Base-by-base conservation (phyloP, 2,113 vertebrate genomes). In the Lagopus muta region DNA sequence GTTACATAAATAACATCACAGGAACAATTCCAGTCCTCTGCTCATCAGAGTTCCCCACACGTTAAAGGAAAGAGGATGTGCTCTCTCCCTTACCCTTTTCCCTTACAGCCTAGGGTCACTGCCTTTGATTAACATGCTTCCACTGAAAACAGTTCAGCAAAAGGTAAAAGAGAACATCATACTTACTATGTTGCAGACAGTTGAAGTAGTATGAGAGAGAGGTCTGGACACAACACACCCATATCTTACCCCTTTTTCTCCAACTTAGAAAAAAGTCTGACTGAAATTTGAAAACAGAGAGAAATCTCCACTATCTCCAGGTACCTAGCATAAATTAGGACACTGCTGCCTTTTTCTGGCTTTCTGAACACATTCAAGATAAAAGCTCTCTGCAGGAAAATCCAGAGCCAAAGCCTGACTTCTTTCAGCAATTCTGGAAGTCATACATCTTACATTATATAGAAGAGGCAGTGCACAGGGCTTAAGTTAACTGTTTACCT, bases 181-280 rank as follows among this genome's bases (percentile, higher is more conserved):
- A 74, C 5, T 9, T 17, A 47, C 9, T 18, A 38, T 32, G 25
- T n/a, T 22, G 7, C 2, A 15, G 22, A 57, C 25, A 74, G 11
- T 3, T 13, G 8, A 13, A 4, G 4, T 8, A 17, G 16, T 60
- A 47, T 20, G n/a, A 2, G 12, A 52, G 8, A 1, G 12, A 62
- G 7, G 4, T 36, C 40, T 21, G 18, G 13, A 27, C 22, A 58
- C 20, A 81, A 60, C 7, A 43, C 47, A 62, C 48, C 11, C 19
- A 86, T 10, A 64, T 42, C 25, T 32, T n/a, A 82, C 12, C 11
- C 7, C 42, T 4, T 13, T 55, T 45, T 22, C 42, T 12, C 19
- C 14, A 50, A 50, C 65, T 74, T 81, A 7, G 2, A 45, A 70
- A 86, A 78, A 57, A 34, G 2, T 7, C 12, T 24, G 21, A 71